Evolutionary conservation across 2,888 invertebrate species (phyloP).

Genomic region (Pachliopta kotzebuea): DNA sequence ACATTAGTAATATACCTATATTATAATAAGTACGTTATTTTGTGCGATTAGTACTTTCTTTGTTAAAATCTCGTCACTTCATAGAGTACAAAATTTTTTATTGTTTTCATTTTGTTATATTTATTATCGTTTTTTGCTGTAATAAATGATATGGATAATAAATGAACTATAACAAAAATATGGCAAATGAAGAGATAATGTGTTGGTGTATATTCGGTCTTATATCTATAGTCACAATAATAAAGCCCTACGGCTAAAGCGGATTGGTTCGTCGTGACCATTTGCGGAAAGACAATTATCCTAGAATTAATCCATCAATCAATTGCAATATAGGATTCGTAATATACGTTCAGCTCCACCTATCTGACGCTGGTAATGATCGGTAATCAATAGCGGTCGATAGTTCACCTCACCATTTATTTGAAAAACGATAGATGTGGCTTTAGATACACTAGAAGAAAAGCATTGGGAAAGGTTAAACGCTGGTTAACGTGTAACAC

Average conservation of each 20-base stretch:
- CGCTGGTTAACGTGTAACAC: conserved; percentile 14
- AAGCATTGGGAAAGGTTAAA: conserved; percentile 20
- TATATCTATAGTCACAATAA: conserved; percentile 28
- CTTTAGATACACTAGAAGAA: conserved; percentile 11
- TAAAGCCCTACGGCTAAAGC: conserved; percentile 43
- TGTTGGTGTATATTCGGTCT: conserved; percentile 14
- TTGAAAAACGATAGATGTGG: conserved; percentile 12
- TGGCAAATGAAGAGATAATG: not conserved
- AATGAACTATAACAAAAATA: not conserved
- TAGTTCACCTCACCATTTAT: conserved; percentile 43
- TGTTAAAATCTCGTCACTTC: no score
- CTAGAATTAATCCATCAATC: conserved; percentile 71
- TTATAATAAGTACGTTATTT: no score
- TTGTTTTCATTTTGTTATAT: no score
- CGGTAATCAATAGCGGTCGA: conserved; percentile 54
- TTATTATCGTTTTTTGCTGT: no score
- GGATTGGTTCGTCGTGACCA: conserved; percentile 60
- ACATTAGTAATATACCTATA: no score
- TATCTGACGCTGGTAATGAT: conserved; percentile 51
- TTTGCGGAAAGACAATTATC: conserved; percentile 53
- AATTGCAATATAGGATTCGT: conserved; percentile 57
- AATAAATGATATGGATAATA: not conserved
- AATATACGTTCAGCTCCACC: conserved; percentile 53
- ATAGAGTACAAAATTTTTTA: no score
- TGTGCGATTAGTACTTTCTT: no score